Evolutionary conservation across 2,888 invertebrate species (phyloP).

Genomic region (Lampropteryx suffumata): DNA sequence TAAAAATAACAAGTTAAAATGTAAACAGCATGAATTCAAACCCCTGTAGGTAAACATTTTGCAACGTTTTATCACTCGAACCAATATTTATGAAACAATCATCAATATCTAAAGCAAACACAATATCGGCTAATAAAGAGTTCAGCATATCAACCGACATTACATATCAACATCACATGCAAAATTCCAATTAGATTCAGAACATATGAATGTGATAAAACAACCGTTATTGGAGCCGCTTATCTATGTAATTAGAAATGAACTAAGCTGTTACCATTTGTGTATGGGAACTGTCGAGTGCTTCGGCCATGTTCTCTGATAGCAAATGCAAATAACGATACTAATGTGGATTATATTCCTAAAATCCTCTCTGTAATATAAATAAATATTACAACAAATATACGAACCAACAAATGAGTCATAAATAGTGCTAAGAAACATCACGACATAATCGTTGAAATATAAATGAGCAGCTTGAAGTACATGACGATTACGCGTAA

Average conservation of each 20-base stretch:
- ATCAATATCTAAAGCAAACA: conserved; percentile 78
- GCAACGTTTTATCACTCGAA: conserved; percentile 54
- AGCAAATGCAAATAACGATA: conserved; percentile 50
- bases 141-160: conserved; percentile 72
- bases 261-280: conserved; percentile 80
- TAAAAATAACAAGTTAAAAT: conserved; percentile 7
- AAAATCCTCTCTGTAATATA: conserved; percentile 3
- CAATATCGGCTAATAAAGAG: conserved; percentile 80
- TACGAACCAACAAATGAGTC: neutral
- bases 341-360: conserved; percentile 28
- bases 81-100: conserved; percentile 69
- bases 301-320: conserved; percentile 54
- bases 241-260: conserved; percentile 81
- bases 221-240: conserved; percentile 77
- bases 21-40: conserved; percentile 1
- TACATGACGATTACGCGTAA: conserved; percentile 58
- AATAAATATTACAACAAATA: neutral
- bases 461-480: conserved; percentile 57
- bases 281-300: conserved; percentile 75
- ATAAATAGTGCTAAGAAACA: conserved; percentile 41
- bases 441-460: conserved; percentile 49
- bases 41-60: conserved; percentile 25
- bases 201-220: conserved; percentile 80
- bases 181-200: conserved; percentile 82
- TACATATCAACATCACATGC: conserved; percentile 48